Conservation (phyloP, 2,113 vertebrate genomes). For the Marmota flaviventris region DNA sequence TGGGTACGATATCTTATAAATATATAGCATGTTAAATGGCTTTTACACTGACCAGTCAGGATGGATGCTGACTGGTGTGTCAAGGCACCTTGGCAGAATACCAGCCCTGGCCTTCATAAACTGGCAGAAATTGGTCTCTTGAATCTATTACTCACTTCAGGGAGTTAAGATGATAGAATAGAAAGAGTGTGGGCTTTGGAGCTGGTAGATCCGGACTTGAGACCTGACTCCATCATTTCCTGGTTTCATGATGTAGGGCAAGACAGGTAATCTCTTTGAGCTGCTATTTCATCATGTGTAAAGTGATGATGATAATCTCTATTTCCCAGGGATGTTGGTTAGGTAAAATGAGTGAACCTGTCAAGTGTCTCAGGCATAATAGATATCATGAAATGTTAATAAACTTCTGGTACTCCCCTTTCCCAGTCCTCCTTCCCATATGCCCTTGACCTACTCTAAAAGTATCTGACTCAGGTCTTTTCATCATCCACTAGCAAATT, state of each 20-base stretch:
- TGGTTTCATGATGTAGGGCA: not conserved
- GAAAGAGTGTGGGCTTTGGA: not conserved
- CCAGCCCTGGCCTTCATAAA: not conserved
- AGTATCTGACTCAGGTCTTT: not conserved
- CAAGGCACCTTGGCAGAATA: not conserved
- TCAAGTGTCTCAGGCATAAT: slow-evolving; percentile 7
- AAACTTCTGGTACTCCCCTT: not conserved
- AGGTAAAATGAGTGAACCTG: slow-evolving; percentile 24
- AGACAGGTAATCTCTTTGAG: not conserved
- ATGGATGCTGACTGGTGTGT: not conserved
- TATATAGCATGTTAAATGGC: not conserved
- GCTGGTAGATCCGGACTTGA: not conserved
- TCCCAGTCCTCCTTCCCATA: not conserved
- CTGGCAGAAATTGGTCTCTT: not conserved
- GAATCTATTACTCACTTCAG: not conserved
- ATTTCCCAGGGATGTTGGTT: not conserved
- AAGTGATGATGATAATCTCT: not conserved
- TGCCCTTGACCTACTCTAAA: slow-evolving; percentile 8
- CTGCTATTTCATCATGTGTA: not conserved
- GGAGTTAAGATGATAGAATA: not conserved
- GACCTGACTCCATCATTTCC: not conserved
- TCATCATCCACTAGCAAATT: not conserved
- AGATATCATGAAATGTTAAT: not conserved
- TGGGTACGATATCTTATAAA: not conserved
- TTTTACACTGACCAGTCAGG: not conserved